Conservation (phyloP, 2,113 vertebrate genomes). For the Chunga burmeisteri region DNA sequence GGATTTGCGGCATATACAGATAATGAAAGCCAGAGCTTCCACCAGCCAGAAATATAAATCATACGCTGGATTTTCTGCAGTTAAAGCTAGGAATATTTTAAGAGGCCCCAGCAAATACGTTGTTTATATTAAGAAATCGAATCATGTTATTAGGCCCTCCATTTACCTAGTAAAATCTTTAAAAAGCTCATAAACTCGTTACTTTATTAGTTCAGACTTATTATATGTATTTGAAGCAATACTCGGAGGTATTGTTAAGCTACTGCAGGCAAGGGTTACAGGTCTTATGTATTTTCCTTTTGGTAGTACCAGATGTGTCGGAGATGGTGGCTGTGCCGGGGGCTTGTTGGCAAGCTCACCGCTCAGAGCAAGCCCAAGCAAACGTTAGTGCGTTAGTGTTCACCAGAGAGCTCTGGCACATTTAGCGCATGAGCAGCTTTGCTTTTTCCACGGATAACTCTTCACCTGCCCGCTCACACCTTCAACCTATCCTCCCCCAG, state of each 20-base stretch:
- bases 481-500: background rate
- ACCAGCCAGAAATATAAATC: constrained; percentile 38
- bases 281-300: constrained; percentile 42
- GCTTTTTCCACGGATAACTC: background rate
- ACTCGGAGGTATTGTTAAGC: constrained; percentile 77
- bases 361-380: background rate
- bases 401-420: background rate
- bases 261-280: constrained; percentile 64
- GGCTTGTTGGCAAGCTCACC: background rate
- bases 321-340: background rate
- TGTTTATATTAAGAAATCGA: constrained; percentile 68
- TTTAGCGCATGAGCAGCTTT: background rate
- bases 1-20: background rate
- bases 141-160: constrained; percentile 57
- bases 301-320: constrained; percentile 1
- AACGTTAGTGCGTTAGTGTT: background rate
- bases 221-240: constrained; percentile 71
- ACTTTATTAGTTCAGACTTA: constrained; percentile 77
- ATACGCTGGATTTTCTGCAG: background rate
- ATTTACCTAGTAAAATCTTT: constrained; percentile 80
- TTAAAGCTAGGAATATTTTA: constrained; percentile 38
- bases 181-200: constrained; percentile 76
- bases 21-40: constrained; percentile 46
- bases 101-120: constrained; percentile 36
- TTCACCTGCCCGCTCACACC: background rate